These are phyloP conservation scores for Drosophila maculinotata DNA, from an alignment of 2,888 invertebrate genomes.

Conservation along the genomic window DNA sequence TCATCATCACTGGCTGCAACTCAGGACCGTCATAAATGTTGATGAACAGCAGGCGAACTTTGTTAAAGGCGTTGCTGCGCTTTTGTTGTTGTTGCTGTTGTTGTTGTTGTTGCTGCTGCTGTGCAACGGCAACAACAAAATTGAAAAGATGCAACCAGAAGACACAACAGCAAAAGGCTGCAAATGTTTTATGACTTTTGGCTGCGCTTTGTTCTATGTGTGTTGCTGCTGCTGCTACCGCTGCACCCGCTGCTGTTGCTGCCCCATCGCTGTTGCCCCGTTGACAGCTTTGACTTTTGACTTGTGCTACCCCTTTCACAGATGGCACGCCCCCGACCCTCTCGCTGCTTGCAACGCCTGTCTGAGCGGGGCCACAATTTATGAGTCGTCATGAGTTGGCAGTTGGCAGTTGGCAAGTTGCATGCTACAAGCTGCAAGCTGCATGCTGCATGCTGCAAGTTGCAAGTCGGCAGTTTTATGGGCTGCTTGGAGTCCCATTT, in stretches of 20 bases:
- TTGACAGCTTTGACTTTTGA: conserved; percentile 72
- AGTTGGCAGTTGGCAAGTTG: conserved; percentile 38
- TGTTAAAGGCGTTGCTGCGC: conserved; percentile 76
- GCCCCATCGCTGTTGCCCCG: conserved; percentile 23
- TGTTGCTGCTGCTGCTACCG: conserved; percentile 13
- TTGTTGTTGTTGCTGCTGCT: conserved; percentile 39
- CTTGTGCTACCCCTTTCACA: conserved; percentile 41
- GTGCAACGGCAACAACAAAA: conserved; percentile 72
- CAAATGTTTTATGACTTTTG: conserved; percentile 60
- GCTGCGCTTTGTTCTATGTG: conserved; percentile 61
- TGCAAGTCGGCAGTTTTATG: conserved; percentile 49
- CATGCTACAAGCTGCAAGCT: conserved; percentile 15
- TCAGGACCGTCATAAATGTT: conserved; percentile 76
- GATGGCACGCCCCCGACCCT: conserved; percentile 37
- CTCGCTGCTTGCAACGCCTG: conserved; percentile 46
- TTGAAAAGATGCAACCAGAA: conserved; percentile 75
- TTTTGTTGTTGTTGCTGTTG: conserved; percentile 65
- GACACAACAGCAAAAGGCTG: conserved; percentile 54
- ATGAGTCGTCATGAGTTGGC: conserved; percentile 55
- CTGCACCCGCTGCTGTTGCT: too few species aligned
- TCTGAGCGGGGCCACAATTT: conserved; percentile 38
- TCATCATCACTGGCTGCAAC: conserved; percentile 9
- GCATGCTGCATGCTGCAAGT: conserved; percentile 6
- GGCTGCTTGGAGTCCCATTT: conserved; percentile 56
- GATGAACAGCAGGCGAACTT: conserved; percentile 79